Evolutionary conservation across 2,888 invertebrate species (phyloP).

Genomic region (Sinotaia quadrata): DNA sequence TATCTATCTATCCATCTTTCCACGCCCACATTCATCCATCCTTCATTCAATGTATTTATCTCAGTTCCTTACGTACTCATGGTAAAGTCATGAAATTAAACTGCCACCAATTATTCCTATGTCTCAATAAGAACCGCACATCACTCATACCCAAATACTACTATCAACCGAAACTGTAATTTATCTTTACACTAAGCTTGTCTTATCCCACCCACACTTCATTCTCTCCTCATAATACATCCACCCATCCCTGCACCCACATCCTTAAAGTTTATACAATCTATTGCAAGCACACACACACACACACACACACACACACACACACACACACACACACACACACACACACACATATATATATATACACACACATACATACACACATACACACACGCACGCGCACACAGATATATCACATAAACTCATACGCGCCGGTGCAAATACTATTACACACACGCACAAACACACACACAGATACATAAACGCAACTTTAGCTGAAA

Average conservation of each 20-base stretch:
- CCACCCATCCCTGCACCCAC: background rate
- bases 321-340: conserved; percentile 8
- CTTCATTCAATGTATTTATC: no score
- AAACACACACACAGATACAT: conserved; percentile 6
- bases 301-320: conserved; percentile 6
- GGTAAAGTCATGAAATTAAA: no score
- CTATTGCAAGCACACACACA: no score
- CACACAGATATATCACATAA: background rate
- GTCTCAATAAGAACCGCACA: no score
- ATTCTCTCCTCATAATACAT: background rate
- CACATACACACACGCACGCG: conserved; percentile 2
- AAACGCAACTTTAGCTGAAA: background rate
- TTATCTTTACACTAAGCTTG: no score
- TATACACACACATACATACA: conserved; percentile 8
- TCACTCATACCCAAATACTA: no score
- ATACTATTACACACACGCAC: conserved; percentile 1
- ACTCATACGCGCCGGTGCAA: background rate
- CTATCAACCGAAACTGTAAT: no score
- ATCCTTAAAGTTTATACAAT: background rate
- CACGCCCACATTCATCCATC: no score
- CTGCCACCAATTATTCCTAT: no score
- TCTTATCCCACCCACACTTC: no score
- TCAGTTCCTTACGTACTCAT: no score
- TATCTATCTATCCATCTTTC: no score
- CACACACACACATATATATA: conserved; percentile 7